These are phyloP conservation scores for Tinea pellionella DNA, from an alignment of 2,888 invertebrate genomes.

Conservation along the genomic window DNA sequence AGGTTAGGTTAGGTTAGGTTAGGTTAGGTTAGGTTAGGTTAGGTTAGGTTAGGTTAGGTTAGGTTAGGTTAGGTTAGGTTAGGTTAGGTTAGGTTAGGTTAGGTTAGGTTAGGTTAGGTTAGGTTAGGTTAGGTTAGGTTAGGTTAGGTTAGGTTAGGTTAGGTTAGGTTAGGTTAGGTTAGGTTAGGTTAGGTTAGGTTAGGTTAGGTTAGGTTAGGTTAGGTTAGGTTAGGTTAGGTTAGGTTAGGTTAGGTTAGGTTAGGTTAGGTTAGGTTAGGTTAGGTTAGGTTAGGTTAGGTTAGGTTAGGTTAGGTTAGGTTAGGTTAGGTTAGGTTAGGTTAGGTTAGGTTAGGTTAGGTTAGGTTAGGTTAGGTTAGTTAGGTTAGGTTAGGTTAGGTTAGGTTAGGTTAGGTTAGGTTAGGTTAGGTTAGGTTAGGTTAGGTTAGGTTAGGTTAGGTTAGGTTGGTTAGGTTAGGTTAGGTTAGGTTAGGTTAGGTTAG, in stretches of 20 bases:
- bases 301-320: constrained; percentile 17
- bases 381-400: background rate
- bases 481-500: constrained; percentile 15
- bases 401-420: constrained; percentile 14
- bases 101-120: constrained; percentile 14
- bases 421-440: constrained; percentile 14
- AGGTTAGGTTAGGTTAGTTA: constrained; percentile 14
- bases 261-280: constrained; percentile 16
- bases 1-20: constrained; percentile 16
- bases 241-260: constrained; percentile 21
- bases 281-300: constrained; percentile 17
- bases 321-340: constrained; percentile 17
- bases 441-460: constrained; percentile 15
- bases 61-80: constrained; percentile 15
- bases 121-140: constrained; percentile 17
- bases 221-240: constrained; percentile 17
- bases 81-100: constrained; percentile 11
- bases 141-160: constrained; percentile 18
- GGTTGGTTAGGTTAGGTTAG: constrained; percentile 16
- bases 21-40: constrained; percentile 14
- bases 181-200: constrained; percentile 15
- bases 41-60: constrained; percentile 14
- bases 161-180: constrained; percentile 18
- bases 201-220: constrained; percentile 13
- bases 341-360: constrained; percentile 16